Evolutionary conservation across 1,140 invertebrate genomes (phyloP).

Genomic region (Zaprionus camerounensis): DNA sequence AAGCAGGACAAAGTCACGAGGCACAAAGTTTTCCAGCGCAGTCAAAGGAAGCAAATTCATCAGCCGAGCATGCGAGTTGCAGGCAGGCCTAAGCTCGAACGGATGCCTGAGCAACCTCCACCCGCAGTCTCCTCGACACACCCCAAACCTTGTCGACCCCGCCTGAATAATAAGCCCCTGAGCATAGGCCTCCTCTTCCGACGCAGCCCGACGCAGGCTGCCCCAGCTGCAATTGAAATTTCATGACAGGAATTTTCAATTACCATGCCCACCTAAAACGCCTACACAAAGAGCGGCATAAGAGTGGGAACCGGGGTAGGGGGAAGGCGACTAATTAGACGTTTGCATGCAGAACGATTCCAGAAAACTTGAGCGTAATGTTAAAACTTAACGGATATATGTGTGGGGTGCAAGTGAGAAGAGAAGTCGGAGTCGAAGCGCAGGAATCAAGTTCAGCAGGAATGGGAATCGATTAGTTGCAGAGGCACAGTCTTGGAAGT

Average conservation of each 20-base stretch:
- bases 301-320: neutral
- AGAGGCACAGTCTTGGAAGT: neutral
- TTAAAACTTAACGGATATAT: slow-evolving; percentile 9
- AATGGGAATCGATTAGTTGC: slow-evolving; percentile 1
- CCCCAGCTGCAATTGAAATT: slow-evolving; percentile 60
- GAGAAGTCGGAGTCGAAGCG: neutral
- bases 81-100: slow-evolving; percentile 20
- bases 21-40: slow-evolving; percentile 27
- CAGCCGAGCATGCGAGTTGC: slow-evolving; percentile 30
- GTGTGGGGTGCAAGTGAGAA: neutral
- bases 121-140: neutral
- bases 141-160: neutral
- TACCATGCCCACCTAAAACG: slow-evolving; percentile 43
- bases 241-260: slow-evolving; percentile 73
- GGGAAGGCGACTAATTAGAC: slow-evolving; percentile 57
- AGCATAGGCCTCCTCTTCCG: slow-evolving; percentile 8
- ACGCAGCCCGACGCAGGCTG: neutral
- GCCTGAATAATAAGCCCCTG: neutral
- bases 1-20: slow-evolving; percentile 31
- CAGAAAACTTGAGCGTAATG: slow-evolving; percentile 10
- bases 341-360: slow-evolving; percentile 49
- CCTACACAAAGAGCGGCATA: slow-evolving; percentile 5
- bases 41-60: slow-evolving; percentile 31
- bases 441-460: neutral
- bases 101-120: neutral